Conservation (phyloP, 2,888 invertebrate species). For the Nemoura dubitans region DNA sequence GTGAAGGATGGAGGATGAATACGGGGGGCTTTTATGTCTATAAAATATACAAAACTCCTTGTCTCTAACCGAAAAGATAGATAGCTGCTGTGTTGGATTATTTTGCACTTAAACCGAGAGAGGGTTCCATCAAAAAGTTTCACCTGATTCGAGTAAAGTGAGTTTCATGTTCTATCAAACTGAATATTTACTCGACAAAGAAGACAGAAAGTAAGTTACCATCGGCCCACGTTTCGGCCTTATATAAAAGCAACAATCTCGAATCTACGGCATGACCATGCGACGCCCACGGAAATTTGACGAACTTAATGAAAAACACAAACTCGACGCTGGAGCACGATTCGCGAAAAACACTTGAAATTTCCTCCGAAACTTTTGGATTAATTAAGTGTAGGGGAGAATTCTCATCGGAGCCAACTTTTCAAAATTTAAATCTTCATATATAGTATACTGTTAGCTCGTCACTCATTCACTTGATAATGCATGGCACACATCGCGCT, state of each 20-base stretch:
- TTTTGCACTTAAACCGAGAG: neutral
- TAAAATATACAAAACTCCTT: neutral
- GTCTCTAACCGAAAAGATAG: neutral
- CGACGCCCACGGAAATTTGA: too few relatives aligned
- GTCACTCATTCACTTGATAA: neutral
- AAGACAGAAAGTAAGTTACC: neutral
- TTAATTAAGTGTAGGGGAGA: neutral
- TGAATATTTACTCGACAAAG: neutral
- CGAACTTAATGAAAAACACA: too few relatives aligned
- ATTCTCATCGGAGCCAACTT: neutral
- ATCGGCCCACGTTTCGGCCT: neutral
- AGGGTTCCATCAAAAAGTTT: neutral
- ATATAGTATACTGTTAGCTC: neutral
- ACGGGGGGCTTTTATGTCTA: too few relatives aligned
- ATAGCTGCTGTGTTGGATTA: neutral
- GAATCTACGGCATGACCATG: too few relatives aligned
- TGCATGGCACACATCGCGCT: neutral
- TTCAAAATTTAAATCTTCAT: neutral
- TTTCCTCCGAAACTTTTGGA: neutral
- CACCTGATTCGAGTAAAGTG: neutral
- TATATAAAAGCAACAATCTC: too few relatives aligned
- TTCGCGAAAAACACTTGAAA: too few relatives aligned
- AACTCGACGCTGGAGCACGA: too few relatives aligned
- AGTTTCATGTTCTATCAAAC: neutral
- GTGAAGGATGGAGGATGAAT: neutral